phyloP scores from a whole-genome alignment of 2,113 vertebrate genomes.

The Platanista minor region DNA sequence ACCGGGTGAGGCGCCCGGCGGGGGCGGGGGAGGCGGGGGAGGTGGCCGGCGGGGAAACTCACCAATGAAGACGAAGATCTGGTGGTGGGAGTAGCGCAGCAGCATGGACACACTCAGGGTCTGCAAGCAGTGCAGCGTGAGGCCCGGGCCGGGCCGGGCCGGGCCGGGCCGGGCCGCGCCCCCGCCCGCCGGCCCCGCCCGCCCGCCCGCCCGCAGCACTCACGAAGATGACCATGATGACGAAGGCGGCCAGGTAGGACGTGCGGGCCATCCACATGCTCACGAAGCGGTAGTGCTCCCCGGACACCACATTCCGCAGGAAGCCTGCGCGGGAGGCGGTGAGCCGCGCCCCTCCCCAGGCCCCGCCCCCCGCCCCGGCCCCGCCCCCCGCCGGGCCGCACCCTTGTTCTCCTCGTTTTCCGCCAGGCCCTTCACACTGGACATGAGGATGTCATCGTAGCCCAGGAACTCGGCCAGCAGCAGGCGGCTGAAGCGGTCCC shows the following conservation, averaged over 20 bases:
- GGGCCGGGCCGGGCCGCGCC: too few relatives aligned
- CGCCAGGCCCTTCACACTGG: slow-evolving; percentile 96
- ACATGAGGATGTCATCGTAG: slow-evolving; percentile 98
- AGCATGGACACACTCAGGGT: slow-evolving; percentile 98
- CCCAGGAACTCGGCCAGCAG: slow-evolving; percentile 95
- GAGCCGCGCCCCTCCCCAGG: rapidly evolving
- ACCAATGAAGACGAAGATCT: slow-evolving; percentile 99
- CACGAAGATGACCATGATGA: slow-evolving; percentile 99
- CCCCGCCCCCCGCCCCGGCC: rapidly evolving
- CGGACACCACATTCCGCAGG: slow-evolving; percentile 95
- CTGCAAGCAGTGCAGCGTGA: slow-evolving; percentile 71
- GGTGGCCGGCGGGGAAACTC: slow-evolving; percentile 63
- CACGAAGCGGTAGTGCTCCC: slow-evolving; percentile 98
- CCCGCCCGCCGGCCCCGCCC: rapidly evolving
- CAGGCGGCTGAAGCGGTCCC: slow-evolving; percentile 96
- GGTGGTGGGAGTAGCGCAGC: slow-evolving; percentile 96
- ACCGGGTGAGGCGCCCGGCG: slow-evolving; percentile 12
- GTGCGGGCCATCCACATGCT: slow-evolving; percentile 99
- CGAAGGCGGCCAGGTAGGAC: slow-evolving; percentile 94
- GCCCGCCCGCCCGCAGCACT: slow-evolving; percentile 72
- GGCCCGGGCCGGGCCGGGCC: too few relatives aligned
- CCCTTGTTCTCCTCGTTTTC: slow-evolving; percentile 99
- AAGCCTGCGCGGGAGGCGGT: slow-evolving; percentile 83
- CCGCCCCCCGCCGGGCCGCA: slow-evolving; percentile 24
- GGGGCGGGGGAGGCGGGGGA: neutral